Evolutionary conservation across 2,888 invertebrate genomes (phyloP), one percentile per base, ranked within the genome.

Genomic region (Polietes domitor): DNA sequence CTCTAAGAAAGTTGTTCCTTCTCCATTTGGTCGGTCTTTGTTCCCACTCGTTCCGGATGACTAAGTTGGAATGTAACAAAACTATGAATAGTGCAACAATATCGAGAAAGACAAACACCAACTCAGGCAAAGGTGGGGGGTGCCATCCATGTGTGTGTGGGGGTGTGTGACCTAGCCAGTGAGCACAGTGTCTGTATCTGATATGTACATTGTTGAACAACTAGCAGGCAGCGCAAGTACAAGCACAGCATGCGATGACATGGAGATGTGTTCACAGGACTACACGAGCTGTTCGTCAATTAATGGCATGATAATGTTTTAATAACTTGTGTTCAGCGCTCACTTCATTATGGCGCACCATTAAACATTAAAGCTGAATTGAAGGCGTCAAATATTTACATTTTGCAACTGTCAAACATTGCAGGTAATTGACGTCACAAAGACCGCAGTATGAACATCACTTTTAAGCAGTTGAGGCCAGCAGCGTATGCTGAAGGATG

Each of bases 1-100:
- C 63, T 75, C 28, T 15, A 74, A 37, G 32, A 43, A 28, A 43
- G 55, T 43, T 74, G 58, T 43, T 21, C 58, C 10, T 58, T 28
- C 47, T 47, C 3, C 47, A 6, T 9, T 37, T 7, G 50, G 17
- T 53, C 21, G 53, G 1, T 17, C 21, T 21, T 12, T 3, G 37
- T 7, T 32, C 32, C 3, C 32, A 32, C 5, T 5, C 7, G 7
- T 50, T n/a, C 17, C 50, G 17, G 9, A 21, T 6, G 58, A 7
- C 12, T 15, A 15, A 24, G 24, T 24, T 24, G 26, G 58, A 12
- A 26, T 24, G 26, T 6, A 24, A 15, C 58, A 58, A 26, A 58
- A 24, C 24, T 12, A 24, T 58, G 58, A 58, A 58, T 26, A 15
- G 15, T 26, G 58, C 21, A 58, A 58, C 26, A 58, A 26, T 12